Evolutionary conservation across 2,888 invertebrate genomes (phyloP).

Genomic region (Xestobium rufovillosum): DNA sequence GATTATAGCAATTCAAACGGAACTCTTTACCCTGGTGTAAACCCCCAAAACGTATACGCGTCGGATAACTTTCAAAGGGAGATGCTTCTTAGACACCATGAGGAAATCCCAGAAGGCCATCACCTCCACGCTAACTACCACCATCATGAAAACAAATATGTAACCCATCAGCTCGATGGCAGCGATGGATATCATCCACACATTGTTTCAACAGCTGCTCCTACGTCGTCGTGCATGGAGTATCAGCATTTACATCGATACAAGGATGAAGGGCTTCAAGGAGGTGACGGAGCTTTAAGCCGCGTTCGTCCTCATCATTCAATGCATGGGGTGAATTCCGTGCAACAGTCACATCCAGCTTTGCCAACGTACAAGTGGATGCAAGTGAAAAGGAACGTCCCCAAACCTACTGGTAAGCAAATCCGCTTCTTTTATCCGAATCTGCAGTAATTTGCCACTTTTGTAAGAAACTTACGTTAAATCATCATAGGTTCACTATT

Average conservation of each 20-base stretch:
- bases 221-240: conserved; percentile 50
- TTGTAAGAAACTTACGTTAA: too few species aligned
- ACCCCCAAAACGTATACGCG: conserved; percentile 34
- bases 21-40: conserved; percentile 30
- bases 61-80: conserved; percentile 31
- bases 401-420: conserved; percentile 80
- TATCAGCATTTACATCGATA: conserved; percentile 53
- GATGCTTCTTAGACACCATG: conserved; percentile 45
- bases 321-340: conserved; percentile 31
- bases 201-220: conserved; percentile 29
- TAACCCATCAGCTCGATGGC: conserved; percentile 29
- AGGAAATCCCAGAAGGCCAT: conserved; percentile 49
- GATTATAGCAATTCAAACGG: conserved; percentile 58
- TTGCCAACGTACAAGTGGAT: conserved; percentile 98
- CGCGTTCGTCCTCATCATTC: conserved; percentile 41
- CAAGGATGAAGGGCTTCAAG: conserved; percentile 49
- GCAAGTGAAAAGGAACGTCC: conserved; percentile 95
- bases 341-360: conserved; percentile 50
- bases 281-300: conserved; percentile 24
- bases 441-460: too few species aligned
- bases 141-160: conserved; percentile 50
- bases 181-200: conserved; percentile 42
- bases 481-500: too few species aligned
- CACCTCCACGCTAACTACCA: conserved; percentile 40
- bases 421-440: too few species aligned